These are phyloP conservation scores for Marronus borbonicus DNA, from an alignment of 2,888 invertebrate genomes.

Conservation along the genomic window DNA sequence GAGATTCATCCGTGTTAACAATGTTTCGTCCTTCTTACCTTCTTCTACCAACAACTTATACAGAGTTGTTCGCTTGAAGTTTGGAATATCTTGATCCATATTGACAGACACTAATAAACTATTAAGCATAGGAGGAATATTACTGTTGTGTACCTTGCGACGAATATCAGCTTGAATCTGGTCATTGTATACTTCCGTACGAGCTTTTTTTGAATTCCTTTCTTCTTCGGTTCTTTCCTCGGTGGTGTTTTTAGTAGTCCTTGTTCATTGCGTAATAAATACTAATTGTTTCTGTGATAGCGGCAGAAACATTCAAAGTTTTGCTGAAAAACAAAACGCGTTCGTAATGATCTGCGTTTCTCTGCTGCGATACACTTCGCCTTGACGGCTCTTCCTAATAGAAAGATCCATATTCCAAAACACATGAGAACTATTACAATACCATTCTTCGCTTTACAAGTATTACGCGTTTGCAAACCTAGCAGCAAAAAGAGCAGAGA, in stretches of 20 bases:
- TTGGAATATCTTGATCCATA: too few relatives aligned
- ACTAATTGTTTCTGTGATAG: background rate
- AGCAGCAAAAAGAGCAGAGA: too few relatives aligned
- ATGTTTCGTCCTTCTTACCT: too few relatives aligned
- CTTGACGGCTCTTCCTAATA: background rate
- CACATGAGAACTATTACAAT: background rate
- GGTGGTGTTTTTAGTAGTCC: background rate
- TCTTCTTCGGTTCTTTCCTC: background rate
- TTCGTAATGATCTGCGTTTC: background rate
- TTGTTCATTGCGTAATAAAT: background rate
- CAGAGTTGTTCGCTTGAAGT: too few relatives aligned
- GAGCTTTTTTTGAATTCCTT: background rate
- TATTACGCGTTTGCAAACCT: too few relatives aligned
- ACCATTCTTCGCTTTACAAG: too few relatives aligned
- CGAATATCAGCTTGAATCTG: too few relatives aligned
- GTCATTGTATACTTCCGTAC: too few relatives aligned
- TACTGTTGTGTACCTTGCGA: too few relatives aligned
- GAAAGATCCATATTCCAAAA: background rate
- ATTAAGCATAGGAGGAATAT: too few relatives aligned
- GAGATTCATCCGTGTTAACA: background rate
- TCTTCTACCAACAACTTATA: too few relatives aligned
- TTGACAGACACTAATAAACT: too few relatives aligned
- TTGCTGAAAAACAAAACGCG: background rate
- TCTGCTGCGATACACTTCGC: background rate
- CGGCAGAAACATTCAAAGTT: constrained; percentile 3